Conservation (phyloP, 2,113 vertebrate genomes). For the Tautogolabrus adspersus region DNA sequence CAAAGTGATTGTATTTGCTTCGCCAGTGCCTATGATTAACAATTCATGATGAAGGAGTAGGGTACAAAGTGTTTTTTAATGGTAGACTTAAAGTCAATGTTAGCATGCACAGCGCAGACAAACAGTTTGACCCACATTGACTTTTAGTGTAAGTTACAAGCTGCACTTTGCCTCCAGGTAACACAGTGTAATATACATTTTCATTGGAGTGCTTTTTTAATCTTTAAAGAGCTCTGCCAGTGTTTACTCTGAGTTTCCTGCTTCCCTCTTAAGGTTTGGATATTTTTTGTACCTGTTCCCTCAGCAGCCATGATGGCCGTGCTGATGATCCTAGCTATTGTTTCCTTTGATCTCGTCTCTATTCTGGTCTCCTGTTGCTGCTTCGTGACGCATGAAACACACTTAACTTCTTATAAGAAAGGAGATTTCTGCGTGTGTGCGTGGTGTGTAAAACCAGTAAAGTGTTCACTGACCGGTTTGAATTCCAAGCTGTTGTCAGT, state of each 20-base stretch:
- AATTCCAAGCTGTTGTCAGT: too few species aligned
- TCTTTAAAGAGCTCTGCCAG: slow-evolving; percentile 14
- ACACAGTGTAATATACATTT: slow-evolving; percentile 20
- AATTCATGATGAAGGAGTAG: background rate
- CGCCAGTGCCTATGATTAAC: background rate
- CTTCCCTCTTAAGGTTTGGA: slow-evolving; percentile 33
- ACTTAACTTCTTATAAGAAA: too few species aligned
- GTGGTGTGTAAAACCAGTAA: background rate
- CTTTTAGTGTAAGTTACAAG: slow-evolving; percentile 19
- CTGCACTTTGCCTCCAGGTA: slow-evolving; percentile 22
- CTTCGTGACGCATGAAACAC: background rate
- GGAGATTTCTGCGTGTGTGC: too few species aligned
- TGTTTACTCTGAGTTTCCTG: slow-evolving; percentile 1
- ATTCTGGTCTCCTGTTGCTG: slow-evolving; percentile 17
- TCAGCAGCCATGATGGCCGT: too few species aligned
- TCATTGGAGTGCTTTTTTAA: slow-evolving; percentile 27
- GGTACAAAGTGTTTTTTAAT: background rate
- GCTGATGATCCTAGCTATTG: too few species aligned
- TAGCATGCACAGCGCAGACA: slow-evolving; percentile 7
- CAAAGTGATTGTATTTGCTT: slow-evolving; percentile 24
- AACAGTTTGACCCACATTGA: slow-evolving; percentile 4
- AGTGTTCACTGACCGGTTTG: too few species aligned
- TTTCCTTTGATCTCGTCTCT: background rate
- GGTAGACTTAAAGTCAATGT: background rate
- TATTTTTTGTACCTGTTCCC: background rate